Conservation (phyloP, 2,113 vertebrate species). For the Tautogolabrus adspersus region DNA sequence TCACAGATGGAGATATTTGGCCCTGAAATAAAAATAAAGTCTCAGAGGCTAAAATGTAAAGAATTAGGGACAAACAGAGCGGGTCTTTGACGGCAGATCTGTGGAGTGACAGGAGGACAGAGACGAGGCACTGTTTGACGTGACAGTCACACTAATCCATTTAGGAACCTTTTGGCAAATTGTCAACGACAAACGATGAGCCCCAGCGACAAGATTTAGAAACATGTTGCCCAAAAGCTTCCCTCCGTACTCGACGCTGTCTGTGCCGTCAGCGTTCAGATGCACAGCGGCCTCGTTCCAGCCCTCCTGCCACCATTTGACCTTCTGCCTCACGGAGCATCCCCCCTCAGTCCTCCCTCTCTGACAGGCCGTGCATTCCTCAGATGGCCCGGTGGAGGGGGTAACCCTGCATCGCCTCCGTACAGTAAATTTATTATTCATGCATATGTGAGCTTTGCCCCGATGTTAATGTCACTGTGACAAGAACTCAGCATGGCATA, state of each 20-base stretch:
- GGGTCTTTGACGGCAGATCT: not conserved
- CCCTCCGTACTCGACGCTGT: constrained; percentile 2
- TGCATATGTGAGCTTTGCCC: constrained; percentile 25
- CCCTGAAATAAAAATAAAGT: not conserved
- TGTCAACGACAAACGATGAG: constrained; percentile 30
- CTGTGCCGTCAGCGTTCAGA: constrained; percentile 8
- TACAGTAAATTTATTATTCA: constrained; percentile 58
- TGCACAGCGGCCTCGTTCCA: not conserved
- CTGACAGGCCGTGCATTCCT: constrained; percentile 43
- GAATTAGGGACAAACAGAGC: not conserved
- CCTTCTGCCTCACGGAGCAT: constrained; percentile 58
- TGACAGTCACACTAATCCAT: constrained; percentile 41
- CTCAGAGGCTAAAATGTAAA: not conserved
- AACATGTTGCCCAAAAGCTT: constrained; percentile 49
- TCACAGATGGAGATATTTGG: not conserved
- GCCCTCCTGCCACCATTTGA: constrained; percentile 51
- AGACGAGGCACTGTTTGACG: constrained; percentile 33
- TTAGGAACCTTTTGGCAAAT: constrained; percentile 47
- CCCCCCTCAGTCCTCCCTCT: constrained; percentile 30
- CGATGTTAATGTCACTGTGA: constrained; percentile 27
- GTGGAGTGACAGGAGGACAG: constrained; percentile 18
- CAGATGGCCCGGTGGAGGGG: no score
- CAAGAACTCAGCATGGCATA: constrained; percentile 16
- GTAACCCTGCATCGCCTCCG: constrained; percentile 32
- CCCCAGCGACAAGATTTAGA: constrained; percentile 31